Base-by-base conservation (phyloP, 2,797 vertebrate species). In the Hirundo rustica region DNA sequence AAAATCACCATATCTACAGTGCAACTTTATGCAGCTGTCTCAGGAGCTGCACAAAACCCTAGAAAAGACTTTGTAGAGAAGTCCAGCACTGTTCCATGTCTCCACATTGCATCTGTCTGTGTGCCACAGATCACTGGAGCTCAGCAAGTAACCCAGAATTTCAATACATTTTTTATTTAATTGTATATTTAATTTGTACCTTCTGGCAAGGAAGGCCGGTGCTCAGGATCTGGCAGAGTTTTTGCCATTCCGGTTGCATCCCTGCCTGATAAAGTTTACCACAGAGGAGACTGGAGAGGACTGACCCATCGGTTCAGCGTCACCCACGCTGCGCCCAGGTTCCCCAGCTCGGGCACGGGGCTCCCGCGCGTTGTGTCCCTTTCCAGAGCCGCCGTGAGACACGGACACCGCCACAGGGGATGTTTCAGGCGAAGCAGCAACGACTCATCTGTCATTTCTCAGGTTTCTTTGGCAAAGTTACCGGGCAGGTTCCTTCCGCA, bases 271-370 rank as follows among this genome's bases (percentile, higher is more conserved):
- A 4, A 40, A 55, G n/a, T n/a, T 20, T 34, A 38, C 8, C 53
- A 16, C 36, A 22, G 60, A 57, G 27, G n/a, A 48, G 42, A 2
- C 64, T 3, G 1, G 8, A 5, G 29, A 21, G 57, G 14, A 9
- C 7, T 5, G 55, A 13, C 29, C 53, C 55, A 0, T 2, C 8
- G 4, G 61, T 1, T 9, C 26, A 9, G 50, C 1, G 2, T 7
- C 44, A 1, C 73, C 7, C 0, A 1, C 1, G 21, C 44, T 7
- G 42, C 18, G 74, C 42, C 47, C 73, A 2, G 62, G 38, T 0
- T 29, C 4, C 42, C 45, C 44, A 20, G 65, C 50, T 4, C 30
- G 50, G 73, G 38, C 54, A 3, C 44, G 54, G 72, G 27, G 34
- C 11, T 29, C 1, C 25, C 2, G 16, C 17, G 30, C 21, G 1